These are phyloP conservation scores for Anoura caudifer DNA, from an alignment of 2,113 vertebrate genomes.

Conservation along the genomic window DNA sequence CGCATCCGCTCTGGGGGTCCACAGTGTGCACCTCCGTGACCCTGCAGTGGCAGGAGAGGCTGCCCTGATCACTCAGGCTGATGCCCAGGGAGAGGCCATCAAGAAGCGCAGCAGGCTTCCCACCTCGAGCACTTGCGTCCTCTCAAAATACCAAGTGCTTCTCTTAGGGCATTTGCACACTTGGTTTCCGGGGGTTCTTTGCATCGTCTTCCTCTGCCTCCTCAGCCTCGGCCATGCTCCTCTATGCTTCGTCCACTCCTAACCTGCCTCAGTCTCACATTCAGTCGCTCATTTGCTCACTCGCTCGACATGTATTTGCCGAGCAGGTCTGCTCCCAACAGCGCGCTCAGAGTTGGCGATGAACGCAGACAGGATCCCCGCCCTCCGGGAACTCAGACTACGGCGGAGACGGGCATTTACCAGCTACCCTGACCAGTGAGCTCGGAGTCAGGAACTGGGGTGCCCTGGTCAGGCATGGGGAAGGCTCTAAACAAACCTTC, in stretches of 20 bases:
- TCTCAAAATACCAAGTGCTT: too few relatives aligned
- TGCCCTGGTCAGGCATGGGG: neutral
- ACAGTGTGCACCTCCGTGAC: neutral
- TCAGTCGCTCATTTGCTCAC: too few relatives aligned
- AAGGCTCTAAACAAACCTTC: neutral
- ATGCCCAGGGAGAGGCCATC: neutral
- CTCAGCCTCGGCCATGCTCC: neutral
- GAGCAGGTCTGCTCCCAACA: neutral
- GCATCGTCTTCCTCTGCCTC: neutral
- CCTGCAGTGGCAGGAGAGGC: neutral
- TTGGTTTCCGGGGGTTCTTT: neutral
- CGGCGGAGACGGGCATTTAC: rapidly evolving
- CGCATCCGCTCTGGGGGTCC: rapidly evolving
- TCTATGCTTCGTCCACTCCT: neutral
- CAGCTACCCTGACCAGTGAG: neutral
- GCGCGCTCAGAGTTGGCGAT: rapidly evolving
- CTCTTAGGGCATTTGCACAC: neutral
- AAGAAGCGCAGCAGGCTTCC: rapidly evolving
- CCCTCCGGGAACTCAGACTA: neutral
- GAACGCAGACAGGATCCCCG: neutral
- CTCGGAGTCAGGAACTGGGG: neutral
- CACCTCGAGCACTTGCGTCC: neutral
- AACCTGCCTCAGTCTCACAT: neutral
- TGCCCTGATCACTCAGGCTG: neutral
- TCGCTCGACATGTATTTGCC: neutral